Evolutionary conservation across 2,113 vertebrate genomes (phyloP), one percentile per base, ranked within the genome.

Genomic region (Gasterosteus aculeatus): DNA sequence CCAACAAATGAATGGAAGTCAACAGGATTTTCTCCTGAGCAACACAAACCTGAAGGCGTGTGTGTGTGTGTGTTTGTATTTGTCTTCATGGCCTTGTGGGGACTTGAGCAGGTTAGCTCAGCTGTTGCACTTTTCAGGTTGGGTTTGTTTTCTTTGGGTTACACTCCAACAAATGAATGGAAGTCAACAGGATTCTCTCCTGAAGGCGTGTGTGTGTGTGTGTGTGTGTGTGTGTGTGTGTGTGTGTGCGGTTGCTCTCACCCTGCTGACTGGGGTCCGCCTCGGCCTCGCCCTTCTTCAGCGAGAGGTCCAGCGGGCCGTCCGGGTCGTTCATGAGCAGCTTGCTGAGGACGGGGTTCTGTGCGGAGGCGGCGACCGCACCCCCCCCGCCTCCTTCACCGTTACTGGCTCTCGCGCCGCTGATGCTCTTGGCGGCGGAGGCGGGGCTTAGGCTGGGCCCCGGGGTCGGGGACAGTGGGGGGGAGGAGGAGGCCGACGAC

Each of bases 241-340:
- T 64, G 2, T 38, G 57, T 65, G 63, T 58, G 33, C 10, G 19
- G 10, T 9, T 33, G n/a, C 22, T 22, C 88, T 91, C 69, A 99
- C 98, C 98, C 95, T 98, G 97, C 94, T 97, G 96, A 77, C 94
- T 94, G 89, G 95, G 93, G 92, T 97, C 95, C 68, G 93, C 65
- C 9, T 93, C 95, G 61, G 91, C 93, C 82, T 95, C 95, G 92
- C 92, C 95, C 95, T 96, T 99, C 92, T 94, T 99, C 92, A 99
- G 94, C 88, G 97, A 98, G 91, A 99, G 97, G 95, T 99, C 98
- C 95, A 99, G 96, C 86, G 98, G 97, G 83, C 95, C 95, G 90
- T 99, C 97, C 95, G 99, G 97, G 94, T 98, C 97, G 93, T 95
- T 95, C 97, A 99, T 97, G 94, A 99, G 97, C 90, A 98, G 96